Conservation (phyloP, 2,113 vertebrate genomes). For the Synodontis membranacea region DNA sequence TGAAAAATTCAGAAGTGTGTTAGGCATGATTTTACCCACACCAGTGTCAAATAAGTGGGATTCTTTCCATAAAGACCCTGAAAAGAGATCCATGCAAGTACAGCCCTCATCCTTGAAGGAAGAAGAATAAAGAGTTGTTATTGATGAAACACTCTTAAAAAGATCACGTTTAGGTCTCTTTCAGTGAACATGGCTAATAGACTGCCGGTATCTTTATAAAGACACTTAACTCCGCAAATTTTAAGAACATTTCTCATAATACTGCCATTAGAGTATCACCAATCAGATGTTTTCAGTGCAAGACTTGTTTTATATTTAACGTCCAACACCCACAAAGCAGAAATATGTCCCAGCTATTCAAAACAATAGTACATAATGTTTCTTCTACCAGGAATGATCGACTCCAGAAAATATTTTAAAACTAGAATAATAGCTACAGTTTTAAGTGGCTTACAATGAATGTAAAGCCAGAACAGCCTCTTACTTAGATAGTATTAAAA, state of each 20-base stretch:
- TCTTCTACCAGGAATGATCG: constrained; percentile 61
- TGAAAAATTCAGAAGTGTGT: constrained; percentile 48
- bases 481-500: constrained; percentile 43
- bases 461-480: constrained; percentile 34
- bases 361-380: constrained; percentile 44
- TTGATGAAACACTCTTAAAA: constrained; percentile 51
- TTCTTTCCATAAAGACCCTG: constrained; percentile 68
- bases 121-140: constrained; percentile 39
- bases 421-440: constrained; percentile 51
- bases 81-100: constrained; percentile 61
- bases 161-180: constrained; percentile 33
- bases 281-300: constrained; percentile 61
- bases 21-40: constrained; percentile 43
- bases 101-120: constrained; percentile 56
- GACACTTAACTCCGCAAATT: constrained; percentile 45
- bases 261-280: constrained; percentile 64
- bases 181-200: constrained; percentile 41
- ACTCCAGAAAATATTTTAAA: constrained; percentile 47
- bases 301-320: constrained; percentile 58
- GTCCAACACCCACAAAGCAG: constrained; percentile 51
- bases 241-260: constrained; percentile 66
- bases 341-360: constrained; percentile 57
- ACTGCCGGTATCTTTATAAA: constrained; percentile 53
- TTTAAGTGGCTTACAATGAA: constrained; percentile 49
- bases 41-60: constrained; percentile 53